Evolutionary conservation across 2,797 vertebrate genomes (phyloP), one percentile per base, ranked within the genome.

Genomic region (Sylvilagus floridanus): DNA sequence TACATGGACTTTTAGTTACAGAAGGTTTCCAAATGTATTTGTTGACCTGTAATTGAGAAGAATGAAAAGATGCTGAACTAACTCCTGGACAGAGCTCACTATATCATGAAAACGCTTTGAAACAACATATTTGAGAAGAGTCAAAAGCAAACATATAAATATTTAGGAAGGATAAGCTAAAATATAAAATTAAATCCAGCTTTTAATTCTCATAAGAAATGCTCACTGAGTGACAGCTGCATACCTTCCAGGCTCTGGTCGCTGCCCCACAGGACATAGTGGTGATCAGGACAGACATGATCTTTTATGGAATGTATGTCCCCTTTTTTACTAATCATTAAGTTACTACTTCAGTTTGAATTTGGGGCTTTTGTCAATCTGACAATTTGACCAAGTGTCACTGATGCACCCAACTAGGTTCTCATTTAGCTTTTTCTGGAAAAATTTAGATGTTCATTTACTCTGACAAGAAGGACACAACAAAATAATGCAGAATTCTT

Each of bases 11-110:
- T 95, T 90, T 65, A 7, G 11, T 88, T 82, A 89, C 7, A 71
- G 54, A 93, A 79, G 42, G 72, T 76, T 66, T 88, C 94, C 76
- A 86, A 37, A 62, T 72, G 66, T 71, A 30, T 91, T 91, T 73
- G 72, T 77, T 89, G 32, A 63, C 6, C 60, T 17, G 9, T 17
- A 90, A 84, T 62, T 60, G 81, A 85, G 24, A n/a, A 77, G 16
- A 75, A 76, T 47, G 37, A 63, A 24, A 19, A 32, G 71, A 21
- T 42, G 13, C 2, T 60, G 16, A 77, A 76, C 17, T 68, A 57
- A 73, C 32, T 4, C 8, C 54, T 30, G 7, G 50, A 4, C 2
- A 69, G 0, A 1, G 52, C 35, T 77, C 72, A 90, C 21, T 35
- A 84, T 37, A 81, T 66, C 5, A 54, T 16, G 26, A 35, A 62